Conservation (phyloP, 2,888 invertebrate genomes). For the Patella ulyssiponensis region DNA sequence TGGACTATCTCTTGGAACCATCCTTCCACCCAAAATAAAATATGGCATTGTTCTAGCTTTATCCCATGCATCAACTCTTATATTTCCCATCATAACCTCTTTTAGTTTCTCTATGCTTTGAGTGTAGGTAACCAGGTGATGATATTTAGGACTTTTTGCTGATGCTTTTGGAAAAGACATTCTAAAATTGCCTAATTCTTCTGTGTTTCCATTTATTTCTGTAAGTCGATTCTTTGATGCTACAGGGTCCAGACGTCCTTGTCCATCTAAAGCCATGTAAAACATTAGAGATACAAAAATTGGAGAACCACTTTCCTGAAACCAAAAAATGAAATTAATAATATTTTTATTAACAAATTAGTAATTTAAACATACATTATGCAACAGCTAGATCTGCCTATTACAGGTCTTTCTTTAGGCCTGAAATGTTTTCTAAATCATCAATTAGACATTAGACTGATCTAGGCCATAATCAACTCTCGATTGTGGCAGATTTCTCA, state of each 20-base stretch:
- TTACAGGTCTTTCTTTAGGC: too few species aligned
- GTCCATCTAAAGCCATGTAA: constrained; percentile 77
- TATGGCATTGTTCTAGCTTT: constrained; percentile 57
- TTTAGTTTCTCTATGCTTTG: constrained; percentile 60
- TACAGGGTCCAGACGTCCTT: constrained; percentile 62
- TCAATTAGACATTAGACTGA: too few species aligned
- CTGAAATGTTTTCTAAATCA: too few species aligned
- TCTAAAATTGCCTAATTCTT: constrained; percentile 84
- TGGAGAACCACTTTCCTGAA: constrained; percentile 46
- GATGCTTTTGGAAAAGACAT: constrained; percentile 74
- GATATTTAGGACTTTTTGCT: constrained; percentile 43
- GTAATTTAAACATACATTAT: too few species aligned
- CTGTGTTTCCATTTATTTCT: constrained; percentile 83
- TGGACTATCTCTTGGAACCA: constrained; percentile 62
- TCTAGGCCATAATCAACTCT: too few species aligned
- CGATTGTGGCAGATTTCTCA: too few species aligned
- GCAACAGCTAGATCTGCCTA: too few species aligned
- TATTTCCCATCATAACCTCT: constrained; percentile 56
- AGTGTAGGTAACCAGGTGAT: constrained; percentile 64
- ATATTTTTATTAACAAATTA: not conserved
- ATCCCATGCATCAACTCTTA: constrained; percentile 64
- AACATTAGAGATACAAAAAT: constrained; percentile 68
- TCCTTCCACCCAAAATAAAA: constrained; percentile 60
- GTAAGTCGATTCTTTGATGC: constrained; percentile 70
- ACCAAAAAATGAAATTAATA: constrained; percentile 12